Percentiles rank a stretch among this genome's conserved stretches.
These are phyloP conservation scores for Chloroclysta siterata DNA, from an alignment of 2,888 invertebrate genomes.

Conservation along the genomic window DNA sequence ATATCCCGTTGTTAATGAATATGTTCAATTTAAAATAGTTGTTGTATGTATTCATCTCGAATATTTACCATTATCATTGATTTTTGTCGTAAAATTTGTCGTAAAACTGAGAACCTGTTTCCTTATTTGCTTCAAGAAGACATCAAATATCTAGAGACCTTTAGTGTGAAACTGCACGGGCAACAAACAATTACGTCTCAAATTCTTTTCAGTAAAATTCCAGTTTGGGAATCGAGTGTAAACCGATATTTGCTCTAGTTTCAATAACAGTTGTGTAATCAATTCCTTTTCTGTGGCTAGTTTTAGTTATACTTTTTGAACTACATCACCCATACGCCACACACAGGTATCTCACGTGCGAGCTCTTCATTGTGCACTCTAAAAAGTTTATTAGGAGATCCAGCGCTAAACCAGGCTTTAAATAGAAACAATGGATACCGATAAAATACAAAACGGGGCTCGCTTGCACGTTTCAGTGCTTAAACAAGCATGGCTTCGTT, in stretches of 20 bases:
- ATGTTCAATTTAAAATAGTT: not conserved
- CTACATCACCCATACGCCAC: conserved; percentile 6
- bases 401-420: conserved; percentile 26
- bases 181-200: not conserved
- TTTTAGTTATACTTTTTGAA: conserved; percentile 16
- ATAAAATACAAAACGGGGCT: conserved; percentile 52
- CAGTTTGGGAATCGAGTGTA: not conserved
- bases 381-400: conserved; percentile 34
- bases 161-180: not conserved
- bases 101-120: not conserved
- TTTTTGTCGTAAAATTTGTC: conserved; percentile 11
- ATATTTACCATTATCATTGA: not conserved
- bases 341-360: conserved; percentile 7
- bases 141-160: not conserved
- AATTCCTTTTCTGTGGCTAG: conserved; percentile 15
- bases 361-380: conserved; percentile 8
- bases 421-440: conserved; percentile 44
- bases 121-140: not conserved
- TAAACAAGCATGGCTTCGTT: conserved; percentile 66
- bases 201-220: conserved; percentile 7
- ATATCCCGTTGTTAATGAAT: too few relatives aligned
- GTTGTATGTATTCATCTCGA: not conserved
- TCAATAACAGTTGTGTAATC: conserved; percentile 18
- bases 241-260: conserved; percentile 22
- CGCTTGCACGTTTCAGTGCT: conserved; percentile 46